Conservation (phyloP, 2,888 invertebrate species). For the Caenorhabditis doughertyi region DNA sequence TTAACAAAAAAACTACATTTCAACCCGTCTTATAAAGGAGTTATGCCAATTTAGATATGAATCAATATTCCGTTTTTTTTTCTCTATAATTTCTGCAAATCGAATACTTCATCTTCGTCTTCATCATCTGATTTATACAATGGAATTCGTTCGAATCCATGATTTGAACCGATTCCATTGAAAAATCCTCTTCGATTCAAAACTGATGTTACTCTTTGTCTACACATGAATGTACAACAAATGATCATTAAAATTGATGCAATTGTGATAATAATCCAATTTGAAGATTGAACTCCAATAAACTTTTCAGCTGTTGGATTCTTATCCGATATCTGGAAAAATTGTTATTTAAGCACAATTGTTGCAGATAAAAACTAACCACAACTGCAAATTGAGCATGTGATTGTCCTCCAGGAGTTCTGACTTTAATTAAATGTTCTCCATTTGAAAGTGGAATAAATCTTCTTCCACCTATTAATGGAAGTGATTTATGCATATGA, state of each 20-base stretch:
- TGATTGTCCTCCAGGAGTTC: slow-evolving; percentile 47
- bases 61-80: slow-evolving; percentile 1
- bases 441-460: slow-evolving; percentile 60
- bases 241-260: slow-evolving; percentile 58
- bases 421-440: slow-evolving; percentile 50
- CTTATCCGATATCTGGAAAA: slow-evolving; percentile 53
- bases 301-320: slow-evolving; percentile 53
- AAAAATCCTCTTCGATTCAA: slow-evolving; percentile 72
- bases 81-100: slow-evolving; percentile 65
- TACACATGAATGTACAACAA: slow-evolving; percentile 65
- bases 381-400: slow-evolving; percentile 45
- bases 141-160: slow-evolving; percentile 73
- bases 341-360: neutral
- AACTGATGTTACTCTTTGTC: slow-evolving; percentile 64
- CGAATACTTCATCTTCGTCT: slow-evolving; percentile 74
- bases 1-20: slow-evolving; percentile 2
- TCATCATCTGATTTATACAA: slow-evolving; percentile 73
- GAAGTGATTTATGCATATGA: slow-evolving; percentile 45
- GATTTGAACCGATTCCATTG: slow-evolving; percentile 62
- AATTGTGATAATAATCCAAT: slow-evolving; percentile 51
- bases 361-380: slow-evolving; percentile 10
- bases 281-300: slow-evolving; percentile 50
- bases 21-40: slow-evolving; percentile 44
- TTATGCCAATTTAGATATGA: slow-evolving; percentile 41
- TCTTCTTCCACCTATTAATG: slow-evolving; percentile 48